These are phyloP conservation scores for Bombus ignitus DNA, from an alignment of 1,140 invertebrate genomes.

Conservation along the genomic window DNA sequence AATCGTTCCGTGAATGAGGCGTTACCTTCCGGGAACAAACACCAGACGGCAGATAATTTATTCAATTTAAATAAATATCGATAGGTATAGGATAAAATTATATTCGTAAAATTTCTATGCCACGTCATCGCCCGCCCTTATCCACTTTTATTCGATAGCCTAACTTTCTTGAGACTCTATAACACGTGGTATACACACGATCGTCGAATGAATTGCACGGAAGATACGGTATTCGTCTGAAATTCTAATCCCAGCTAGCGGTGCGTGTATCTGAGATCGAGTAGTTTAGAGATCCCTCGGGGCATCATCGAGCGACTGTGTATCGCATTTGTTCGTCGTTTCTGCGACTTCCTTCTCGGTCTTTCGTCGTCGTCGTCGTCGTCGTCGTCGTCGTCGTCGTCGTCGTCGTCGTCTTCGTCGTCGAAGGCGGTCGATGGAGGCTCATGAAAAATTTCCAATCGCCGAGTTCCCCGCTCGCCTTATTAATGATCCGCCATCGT, in stretches of 20 bases:
- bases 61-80: no score
- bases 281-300: not conserved
- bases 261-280: not conserved
- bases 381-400: not conserved
- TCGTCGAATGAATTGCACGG: not conserved
- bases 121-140: no score
- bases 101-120: no score
- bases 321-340: not conserved
- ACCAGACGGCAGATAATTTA: no score
- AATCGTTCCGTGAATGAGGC: not conserved
- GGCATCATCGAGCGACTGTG: not conserved
- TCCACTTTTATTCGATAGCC: no score
- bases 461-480: not conserved
- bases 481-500: constrained; percentile 18
- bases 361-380: not conserved
- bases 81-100: no score
- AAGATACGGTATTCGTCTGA: not conserved
- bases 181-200: no score
- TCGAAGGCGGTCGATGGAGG: not conserved
- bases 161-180: no score
- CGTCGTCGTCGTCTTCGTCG: not conserved
- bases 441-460: constrained; percentile 26
- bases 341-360: not conserved
- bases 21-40: not conserved
- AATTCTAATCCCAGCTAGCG: not conserved